Conservation (phyloP, 2,113 vertebrate species). For the Zingel zingel region DNA sequence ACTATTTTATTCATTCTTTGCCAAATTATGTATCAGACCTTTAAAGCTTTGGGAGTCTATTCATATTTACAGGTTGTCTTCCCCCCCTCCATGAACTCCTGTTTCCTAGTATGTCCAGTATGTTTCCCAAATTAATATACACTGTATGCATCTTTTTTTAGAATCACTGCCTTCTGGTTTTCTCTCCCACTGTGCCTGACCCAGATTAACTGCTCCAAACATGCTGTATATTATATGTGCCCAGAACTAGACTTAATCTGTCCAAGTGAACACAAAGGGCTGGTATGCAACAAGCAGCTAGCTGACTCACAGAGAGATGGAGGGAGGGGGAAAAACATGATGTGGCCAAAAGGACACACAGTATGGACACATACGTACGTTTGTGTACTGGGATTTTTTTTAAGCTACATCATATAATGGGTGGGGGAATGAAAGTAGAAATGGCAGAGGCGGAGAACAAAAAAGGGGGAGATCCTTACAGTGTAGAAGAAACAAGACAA, state of each 20-base stretch:
- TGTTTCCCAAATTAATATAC: constrained; percentile 13
- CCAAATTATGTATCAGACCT: neutral
- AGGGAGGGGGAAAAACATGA: neutral
- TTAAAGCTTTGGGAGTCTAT: neutral
- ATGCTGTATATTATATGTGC: constrained; percentile 17
- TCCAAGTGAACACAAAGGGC: constrained; percentile 47
- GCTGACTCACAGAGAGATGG: constrained; percentile 16
- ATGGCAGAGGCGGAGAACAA: neutral
- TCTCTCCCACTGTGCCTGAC: constrained; percentile 48
- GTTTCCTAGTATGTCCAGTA: neutral
- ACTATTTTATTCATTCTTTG: neutral
- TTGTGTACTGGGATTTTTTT: neutral
- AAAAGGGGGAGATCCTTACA: neutral
- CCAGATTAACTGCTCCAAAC: constrained; percentile 43
- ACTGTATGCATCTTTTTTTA: neutral
- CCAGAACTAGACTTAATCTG: constrained; percentile 46
- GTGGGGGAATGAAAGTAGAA: neutral
- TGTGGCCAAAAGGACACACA: neutral
- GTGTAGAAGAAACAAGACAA: neutral
- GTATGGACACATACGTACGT: neutral
- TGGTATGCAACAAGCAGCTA: constrained; percentile 23
- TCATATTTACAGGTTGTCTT: neutral
- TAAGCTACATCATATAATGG: neutral
- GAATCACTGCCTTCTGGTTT: constrained; percentile 44
- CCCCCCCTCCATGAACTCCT: neutral